Evolutionary conservation across 2,113 vertebrate species (phyloP).

Genomic region (Litocranius walleri): DNA sequence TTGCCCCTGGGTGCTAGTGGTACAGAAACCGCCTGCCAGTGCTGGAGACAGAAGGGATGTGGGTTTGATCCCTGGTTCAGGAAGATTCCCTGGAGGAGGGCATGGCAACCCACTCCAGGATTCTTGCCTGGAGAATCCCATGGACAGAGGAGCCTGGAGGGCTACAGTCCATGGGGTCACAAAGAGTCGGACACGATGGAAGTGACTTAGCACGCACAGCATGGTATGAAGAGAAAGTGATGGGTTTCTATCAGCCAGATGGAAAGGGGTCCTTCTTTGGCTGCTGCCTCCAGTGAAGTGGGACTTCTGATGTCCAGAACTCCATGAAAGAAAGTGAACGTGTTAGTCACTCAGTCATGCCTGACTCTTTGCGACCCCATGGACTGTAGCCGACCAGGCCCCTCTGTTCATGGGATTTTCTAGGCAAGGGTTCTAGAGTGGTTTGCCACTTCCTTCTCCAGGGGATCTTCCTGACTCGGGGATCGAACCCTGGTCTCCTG

Average conservation of each 20-base stretch:
- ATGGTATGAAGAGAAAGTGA: background rate
- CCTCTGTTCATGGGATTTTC: background rate
- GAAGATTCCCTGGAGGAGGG: background rate
- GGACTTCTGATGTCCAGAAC: background rate
- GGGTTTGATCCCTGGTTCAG: background rate
- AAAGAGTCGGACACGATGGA: background rate
- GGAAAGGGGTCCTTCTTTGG: rapidly evolving
- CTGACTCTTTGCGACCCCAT: background rate
- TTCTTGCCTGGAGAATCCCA: background rate
- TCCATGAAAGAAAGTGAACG: background rate
- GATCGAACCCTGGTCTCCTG: background rate
- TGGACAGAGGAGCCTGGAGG: background rate
- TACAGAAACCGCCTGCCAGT: background rate
- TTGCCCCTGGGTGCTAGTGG: background rate
- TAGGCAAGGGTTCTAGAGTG: background rate
- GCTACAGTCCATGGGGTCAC: background rate
- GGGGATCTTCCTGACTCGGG: background rate
- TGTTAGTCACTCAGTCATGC: background rate
- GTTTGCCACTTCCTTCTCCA: background rate
- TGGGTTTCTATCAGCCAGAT: background rate
- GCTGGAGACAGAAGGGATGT: background rate
- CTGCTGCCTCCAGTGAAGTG: background rate
- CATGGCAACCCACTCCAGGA: background rate
- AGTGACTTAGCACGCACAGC: background rate
- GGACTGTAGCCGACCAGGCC: background rate